phyloP scores from a whole-genome alignment of 1,140 invertebrate genomes.

The Drosophila persimilis region DNA sequence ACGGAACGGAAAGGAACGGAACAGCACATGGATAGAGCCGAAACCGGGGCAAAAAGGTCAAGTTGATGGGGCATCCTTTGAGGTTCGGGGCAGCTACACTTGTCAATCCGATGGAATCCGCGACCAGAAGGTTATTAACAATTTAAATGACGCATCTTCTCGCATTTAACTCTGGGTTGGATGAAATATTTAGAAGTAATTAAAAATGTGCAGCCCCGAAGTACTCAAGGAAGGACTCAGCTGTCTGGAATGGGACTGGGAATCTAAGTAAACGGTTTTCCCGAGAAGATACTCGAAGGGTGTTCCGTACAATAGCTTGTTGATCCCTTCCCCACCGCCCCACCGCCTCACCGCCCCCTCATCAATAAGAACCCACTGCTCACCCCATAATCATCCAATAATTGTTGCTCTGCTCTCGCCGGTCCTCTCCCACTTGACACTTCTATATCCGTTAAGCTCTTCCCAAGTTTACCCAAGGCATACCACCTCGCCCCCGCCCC shows the following conservation, averaged over 20 bases:
- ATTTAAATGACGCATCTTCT: constrained; percentile 49
- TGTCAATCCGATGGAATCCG: constrained; percentile 1
- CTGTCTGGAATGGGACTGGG: constrained; percentile 3
- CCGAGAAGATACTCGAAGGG: constrained; percentile 1
- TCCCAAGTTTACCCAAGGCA: constrained; percentile 15
- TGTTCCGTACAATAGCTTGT: constrained; percentile 17
- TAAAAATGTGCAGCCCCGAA: constrained; percentile 54
- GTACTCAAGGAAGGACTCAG: constrained; percentile 9
- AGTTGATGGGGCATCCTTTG: constrained; percentile 2
- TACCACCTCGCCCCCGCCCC: background rate
- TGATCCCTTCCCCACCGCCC: background rate
- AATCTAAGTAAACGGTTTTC: constrained; percentile 17
- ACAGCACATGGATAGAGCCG: too few relatives aligned
- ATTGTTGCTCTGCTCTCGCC: constrained; percentile 39
- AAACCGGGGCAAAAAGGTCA: constrained; percentile 14
- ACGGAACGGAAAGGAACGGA: too few relatives aligned
- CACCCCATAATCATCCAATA: constrained; percentile 16
- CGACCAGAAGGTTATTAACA: constrained; percentile 41
- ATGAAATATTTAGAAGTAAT: constrained; percentile 55
- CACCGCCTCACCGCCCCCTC: background rate
- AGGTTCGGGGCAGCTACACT: too few relatives aligned
- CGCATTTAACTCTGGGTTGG: constrained; percentile 17
- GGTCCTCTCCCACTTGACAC: constrained; percentile 25
- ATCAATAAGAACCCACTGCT: constrained; percentile 9
- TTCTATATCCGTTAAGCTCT: constrained; percentile 31